Evolutionary conservation across 2,888 invertebrate genomes (phyloP), one percentile per base, ranked within the genome.

Genomic region (Drosophila quasianomalipes): DNA sequence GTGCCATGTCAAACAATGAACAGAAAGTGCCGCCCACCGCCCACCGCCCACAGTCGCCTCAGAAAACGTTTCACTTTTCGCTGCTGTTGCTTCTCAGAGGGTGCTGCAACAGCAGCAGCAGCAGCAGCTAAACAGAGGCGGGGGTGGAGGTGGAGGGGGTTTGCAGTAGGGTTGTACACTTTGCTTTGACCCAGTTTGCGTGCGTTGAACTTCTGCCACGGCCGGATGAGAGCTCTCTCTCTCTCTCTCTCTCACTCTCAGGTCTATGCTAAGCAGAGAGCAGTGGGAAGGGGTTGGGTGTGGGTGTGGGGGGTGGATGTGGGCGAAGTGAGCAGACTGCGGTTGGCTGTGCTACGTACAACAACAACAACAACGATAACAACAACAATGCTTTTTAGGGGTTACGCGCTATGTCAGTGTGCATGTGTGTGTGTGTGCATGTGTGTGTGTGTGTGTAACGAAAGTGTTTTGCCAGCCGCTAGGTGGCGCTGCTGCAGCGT

Each of bases 141-240:
- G 16, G 47, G 61, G 12, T 28, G 22, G 16, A 3, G 31, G 5
- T 26, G 16, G 47, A 31, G 7, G 63, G 22, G 57, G 70, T 4
- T 41, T 60, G 62, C 47, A 16, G 47, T 22, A 59, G 65, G 54
- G 91, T 91, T 92, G 92, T 83, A 90, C 66, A 89, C 61, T 91
- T 93, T 92, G 93, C 93, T 93, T 93, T 93, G 93, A 93, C 93
- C 93, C 74, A 93, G 71, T 86, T 92, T 65, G 58, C 85, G 93
- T 85, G 75, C 92, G 82, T 80, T 91, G 92, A 92, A 90, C 93
- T 76, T 59, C 62, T 53, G 82, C 80, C 53, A 69, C 81, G 74
- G 79, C 82, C 66, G 74, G 81, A 79, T 75, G 78, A 78, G 74
- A 63, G 72, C 70, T 70, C 47, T 47, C 12, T 33, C 33, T 33